Conservation (phyloP, 2,797 vertebrate genomes). For the Paedocypris micromegethes region DNA sequence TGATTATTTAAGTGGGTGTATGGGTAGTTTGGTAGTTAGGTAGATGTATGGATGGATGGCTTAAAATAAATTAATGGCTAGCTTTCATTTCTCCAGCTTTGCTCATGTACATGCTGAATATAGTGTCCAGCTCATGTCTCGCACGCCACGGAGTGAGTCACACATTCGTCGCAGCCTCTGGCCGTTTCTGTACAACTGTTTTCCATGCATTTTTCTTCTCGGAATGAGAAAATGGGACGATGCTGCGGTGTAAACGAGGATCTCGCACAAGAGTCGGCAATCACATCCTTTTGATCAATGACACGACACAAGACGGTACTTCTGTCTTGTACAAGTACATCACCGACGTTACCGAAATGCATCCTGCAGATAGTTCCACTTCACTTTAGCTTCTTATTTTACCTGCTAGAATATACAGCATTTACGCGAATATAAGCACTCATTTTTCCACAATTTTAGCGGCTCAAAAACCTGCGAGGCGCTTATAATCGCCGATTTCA, state of each 20-base stretch:
- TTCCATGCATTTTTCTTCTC: neutral
- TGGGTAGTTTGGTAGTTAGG: neutral
- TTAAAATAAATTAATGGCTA: neutral
- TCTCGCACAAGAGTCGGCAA: no score
- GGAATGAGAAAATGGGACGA: neutral
- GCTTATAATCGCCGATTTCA: no score
- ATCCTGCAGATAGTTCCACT: no score
- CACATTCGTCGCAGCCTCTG: neutral
- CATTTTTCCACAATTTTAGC: no score
- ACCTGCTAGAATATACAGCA: no score
- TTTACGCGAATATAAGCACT: no score
- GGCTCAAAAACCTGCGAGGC: no score
- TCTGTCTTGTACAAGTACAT: no score
- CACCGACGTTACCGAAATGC: no score
- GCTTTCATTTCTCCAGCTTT: neutral
- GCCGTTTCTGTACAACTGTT: neutral
- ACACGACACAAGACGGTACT: no score
- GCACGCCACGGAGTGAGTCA: neutral
- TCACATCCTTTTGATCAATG: no score
- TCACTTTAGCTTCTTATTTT: no score
- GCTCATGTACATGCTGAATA: neutral
- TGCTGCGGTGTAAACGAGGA: neutral
- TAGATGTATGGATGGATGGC: conserved; percentile 1
- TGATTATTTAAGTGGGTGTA: neutral
- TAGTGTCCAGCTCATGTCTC: neutral